A percentile compares a stretch with the other conserved stretches of the same genome.
Evolutionary conservation across 2,797 vertebrate species (phyloP).

Genomic region (Crypturellus tataupa): DNA sequence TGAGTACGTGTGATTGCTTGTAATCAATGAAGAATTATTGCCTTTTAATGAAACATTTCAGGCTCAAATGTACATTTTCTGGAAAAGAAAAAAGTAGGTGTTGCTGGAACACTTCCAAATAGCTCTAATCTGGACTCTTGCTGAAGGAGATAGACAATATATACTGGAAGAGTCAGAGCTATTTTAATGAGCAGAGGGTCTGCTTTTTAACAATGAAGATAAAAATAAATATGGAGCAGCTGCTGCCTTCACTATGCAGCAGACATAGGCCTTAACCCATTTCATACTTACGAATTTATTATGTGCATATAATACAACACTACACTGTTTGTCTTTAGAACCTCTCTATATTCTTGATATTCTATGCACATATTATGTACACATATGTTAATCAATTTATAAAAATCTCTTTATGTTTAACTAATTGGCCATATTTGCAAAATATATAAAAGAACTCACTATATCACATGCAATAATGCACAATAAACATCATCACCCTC

Average conservation of each 20-base stretch:
- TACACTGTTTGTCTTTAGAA: slow-evolving; percentile 21
- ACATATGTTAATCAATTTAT: background rate
- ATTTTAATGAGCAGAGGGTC: slow-evolving; percentile 47
- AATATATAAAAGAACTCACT: background rate
- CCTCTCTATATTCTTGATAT: background rate
- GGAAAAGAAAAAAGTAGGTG: background rate
- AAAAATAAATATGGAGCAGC: slow-evolving; percentile 71
- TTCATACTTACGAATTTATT: slow-evolving; percentile 49
- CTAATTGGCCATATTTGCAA: background rate
- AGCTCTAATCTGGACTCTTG: background rate
- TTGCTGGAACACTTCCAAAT: slow-evolving; percentile 45
- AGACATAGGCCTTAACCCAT: slow-evolving; percentile 40
- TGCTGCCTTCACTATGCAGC: slow-evolving; percentile 46
- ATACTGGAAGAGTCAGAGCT: slow-evolving; percentile 34
- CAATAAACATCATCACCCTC: background rate
- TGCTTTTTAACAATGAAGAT: slow-evolving; percentile 38
- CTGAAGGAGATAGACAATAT: background rate
- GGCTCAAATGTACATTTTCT: background rate
- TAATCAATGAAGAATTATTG: background rate
- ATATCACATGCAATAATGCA: background rate
- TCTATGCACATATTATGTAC: background rate
- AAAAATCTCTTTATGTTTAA: background rate
- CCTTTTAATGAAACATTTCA: background rate
- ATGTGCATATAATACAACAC: background rate
- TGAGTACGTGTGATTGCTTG: background rate